Percentiles rank a stretch among this genome's conserved stretches.
phyloP scores from a whole-genome alignment of 1,140 invertebrate genomes.

The Chelonus insularis region DNA sequence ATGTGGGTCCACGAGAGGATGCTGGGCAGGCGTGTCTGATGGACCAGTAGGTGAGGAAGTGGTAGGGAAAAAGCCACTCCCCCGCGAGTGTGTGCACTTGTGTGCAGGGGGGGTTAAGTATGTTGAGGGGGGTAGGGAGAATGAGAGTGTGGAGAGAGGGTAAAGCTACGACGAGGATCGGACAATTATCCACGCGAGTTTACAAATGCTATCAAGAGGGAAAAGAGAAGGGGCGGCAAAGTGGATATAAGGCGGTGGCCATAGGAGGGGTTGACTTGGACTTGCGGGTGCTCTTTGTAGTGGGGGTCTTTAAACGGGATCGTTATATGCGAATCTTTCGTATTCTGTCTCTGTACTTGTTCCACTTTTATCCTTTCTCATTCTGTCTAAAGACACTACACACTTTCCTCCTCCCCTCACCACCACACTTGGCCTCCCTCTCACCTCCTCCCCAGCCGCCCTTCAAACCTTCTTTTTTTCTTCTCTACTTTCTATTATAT shows the following conservation, averaged over 20 bases:
- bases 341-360: slow-evolving; percentile 31
- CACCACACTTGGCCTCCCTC: slow-evolving; percentile 12
- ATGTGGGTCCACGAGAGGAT: neutral
- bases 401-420: slow-evolving; percentile 6
- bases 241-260: slow-evolving; percentile 30
- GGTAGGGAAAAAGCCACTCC: slow-evolving; percentile 18
- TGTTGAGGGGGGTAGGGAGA: slow-evolving; percentile 27
- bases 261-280: slow-evolving; percentile 33
- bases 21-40: slow-evolving; percentile 25
- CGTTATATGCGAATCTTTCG: slow-evolving; percentile 53
- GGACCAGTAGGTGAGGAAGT: slow-evolving; percentile 30
- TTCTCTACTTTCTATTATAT: slow-evolving; percentile 9
- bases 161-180: slow-evolving; percentile 9
- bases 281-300: neutral
- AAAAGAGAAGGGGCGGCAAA: neutral
- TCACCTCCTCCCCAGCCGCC: slow-evolving; percentile 16
- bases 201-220: slow-evolving; percentile 16
- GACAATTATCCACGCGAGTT: slow-evolving; percentile 29
- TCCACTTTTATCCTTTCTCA: slow-evolving; percentile 10
- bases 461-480: slow-evolving; percentile 22
- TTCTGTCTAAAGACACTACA: slow-evolving; percentile 10
- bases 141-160: slow-evolving; percentile 8
- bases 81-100: no score
- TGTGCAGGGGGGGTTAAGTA: no score
- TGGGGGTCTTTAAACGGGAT: slow-evolving; percentile 56